Evolutionary conservation across 2,113 vertebrate genomes (phyloP), one percentile per base, ranked within the genome.

Genomic region (Tympanuchus pallidicinctus): DNA sequence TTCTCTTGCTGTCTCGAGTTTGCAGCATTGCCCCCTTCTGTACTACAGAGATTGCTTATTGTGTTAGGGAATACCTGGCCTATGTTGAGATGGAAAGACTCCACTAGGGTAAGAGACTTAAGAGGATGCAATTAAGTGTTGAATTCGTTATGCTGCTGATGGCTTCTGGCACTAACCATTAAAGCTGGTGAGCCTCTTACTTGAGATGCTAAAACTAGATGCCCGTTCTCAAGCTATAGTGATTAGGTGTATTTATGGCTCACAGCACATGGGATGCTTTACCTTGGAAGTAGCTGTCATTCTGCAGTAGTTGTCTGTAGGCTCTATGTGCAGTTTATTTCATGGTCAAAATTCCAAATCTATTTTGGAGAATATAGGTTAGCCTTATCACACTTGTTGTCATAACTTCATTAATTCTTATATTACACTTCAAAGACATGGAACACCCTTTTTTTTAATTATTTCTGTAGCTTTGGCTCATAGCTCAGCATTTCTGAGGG

Each of bases 401-500:
- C 17, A 6, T 65, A 38, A 27, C 34, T 92, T 61, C 48, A 8
- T 69, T 47, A 48, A 17, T 75, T 27, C 77, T 94, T 65, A 11
- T 57, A 17, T 19, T 47, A 6, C 7, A 5, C 17, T 83, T 88
- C 65, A 91, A 77, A 95, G 86, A 50, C 40, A 10, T 17, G 43
- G 86, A 75, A 32, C 5, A 8, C 61, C 8, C 12, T 64, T 28
- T 40, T 18, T 60, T 34, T 40, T 38, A 38, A 38, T 38, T 8
- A 16, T 64, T 40, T 38, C 38, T 10, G 24, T 28, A 40, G 30
- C 47, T 82, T 64, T 60, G 32, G 66, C 72, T 77, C 12, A 74
- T 91, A 92, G 88, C 56, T 93, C 91, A 86, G 93, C 65, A 19
- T 71, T 96, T 89, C 78, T 47, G 12, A 87, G 86, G 69, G 40